Percentiles rank a stretch among this genome's conserved stretches.
Conservation (phyloP, 2,797 vertebrate genomes). For the Botia kubotai region DNA sequence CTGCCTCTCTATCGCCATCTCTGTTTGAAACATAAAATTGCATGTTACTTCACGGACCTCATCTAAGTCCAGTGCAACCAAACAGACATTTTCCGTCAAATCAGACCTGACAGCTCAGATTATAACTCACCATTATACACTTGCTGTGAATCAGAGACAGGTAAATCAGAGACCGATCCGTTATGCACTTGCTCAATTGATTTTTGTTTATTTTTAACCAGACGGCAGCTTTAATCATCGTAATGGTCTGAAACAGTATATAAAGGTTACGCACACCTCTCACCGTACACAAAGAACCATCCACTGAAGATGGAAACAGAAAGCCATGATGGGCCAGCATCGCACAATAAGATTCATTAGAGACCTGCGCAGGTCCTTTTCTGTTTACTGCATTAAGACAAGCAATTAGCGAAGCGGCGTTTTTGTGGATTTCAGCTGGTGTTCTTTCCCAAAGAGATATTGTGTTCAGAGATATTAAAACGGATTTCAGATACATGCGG, state of each 20-base stretch:
- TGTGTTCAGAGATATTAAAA: conserved; percentile 13
- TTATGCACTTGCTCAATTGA: too few species aligned
- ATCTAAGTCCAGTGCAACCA: too few species aligned
- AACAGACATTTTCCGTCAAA: too few species aligned
- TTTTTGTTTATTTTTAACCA: too few species aligned
- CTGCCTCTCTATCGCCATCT: too few species aligned
- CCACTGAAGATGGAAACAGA: background rate
- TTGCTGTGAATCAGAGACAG: too few species aligned
- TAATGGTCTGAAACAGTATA: background rate
- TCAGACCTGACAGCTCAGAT: too few species aligned
- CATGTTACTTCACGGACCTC: too few species aligned
- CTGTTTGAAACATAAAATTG: too few species aligned
- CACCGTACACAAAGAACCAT: background rate
- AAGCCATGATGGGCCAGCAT: background rate
- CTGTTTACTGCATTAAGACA: too few species aligned
- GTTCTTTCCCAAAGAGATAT: conserved; percentile 13
- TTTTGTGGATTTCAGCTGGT: conserved; percentile 13
- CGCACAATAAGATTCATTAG: background rate
- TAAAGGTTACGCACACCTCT: background rate
- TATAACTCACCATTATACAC: too few species aligned
- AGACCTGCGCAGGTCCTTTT: background rate
- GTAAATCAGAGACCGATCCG: too few species aligned
- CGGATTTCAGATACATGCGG: conserved; percentile 26
- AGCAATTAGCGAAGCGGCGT: conserved; percentile 29
- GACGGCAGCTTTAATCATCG: background rate